These are phyloP conservation scores for Catharus minimus DNA, from an alignment of 2,113 vertebrate genomes.

Conservation along the genomic window DNA sequence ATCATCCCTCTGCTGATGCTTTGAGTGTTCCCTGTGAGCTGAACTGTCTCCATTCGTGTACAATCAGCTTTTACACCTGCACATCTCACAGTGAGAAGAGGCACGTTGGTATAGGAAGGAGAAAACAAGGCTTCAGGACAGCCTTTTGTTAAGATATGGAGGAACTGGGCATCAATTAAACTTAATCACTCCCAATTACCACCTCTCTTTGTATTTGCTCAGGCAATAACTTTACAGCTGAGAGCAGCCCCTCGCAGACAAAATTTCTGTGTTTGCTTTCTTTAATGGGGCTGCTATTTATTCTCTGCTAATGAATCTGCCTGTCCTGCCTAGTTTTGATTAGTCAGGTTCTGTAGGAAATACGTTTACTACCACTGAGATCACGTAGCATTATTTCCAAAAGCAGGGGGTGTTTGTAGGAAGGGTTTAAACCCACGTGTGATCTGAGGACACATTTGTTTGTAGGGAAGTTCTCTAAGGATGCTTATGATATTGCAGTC, in stretches of 20 bases:
- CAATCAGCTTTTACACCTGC: neutral
- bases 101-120: accelerated
- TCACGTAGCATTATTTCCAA: neutral
- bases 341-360: neutral
- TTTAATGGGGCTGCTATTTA: neutral
- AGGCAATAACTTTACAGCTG: neutral
- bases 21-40: neutral
- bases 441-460: neutral
- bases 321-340: neutral
- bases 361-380: accelerated
- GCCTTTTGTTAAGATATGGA: neutral
- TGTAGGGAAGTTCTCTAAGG: neutral
- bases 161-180: slow-evolving; percentile 48
- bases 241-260: neutral
- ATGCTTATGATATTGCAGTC: neutral
- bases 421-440: neutral
- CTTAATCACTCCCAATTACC: slow-evolving; percentile 5
- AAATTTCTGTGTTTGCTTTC: neutral
- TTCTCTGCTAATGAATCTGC: neutral
- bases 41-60: accelerated
- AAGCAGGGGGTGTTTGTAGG: neutral
- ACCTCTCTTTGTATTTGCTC: neutral
- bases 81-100: neutral
- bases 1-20: neutral
- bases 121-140: neutral